Base-by-base conservation (phyloP, 2,888 invertebrate species). In the Tetragonisca angustula region DNA sequence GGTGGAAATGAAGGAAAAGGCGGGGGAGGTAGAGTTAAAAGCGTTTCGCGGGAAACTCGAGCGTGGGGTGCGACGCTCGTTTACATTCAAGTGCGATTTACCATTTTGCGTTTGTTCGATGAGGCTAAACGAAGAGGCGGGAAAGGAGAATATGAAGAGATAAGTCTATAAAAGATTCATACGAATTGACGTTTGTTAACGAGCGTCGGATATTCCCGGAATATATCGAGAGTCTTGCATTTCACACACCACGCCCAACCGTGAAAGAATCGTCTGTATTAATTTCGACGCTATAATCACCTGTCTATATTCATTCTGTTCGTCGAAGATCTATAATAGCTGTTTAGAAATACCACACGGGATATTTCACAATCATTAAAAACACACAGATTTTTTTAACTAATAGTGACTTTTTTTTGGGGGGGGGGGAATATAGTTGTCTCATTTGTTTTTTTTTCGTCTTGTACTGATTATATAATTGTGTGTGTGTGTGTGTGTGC, bases 161-260 rank as follows among this genome's bases (percentile, higher is more conserved):
- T 52, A 49, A 64, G 19, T 5, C 36, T 62, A 49, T 62, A 73
- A 64, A 73, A 73, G 64, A 64, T 64, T 73, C 73, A 73, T 17
- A 43, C 21, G 32, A 2, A 11, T 21, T 21, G 79, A 68, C 21
- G 11, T 43, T 65, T 73, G 52, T 24, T 64, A 56, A 56, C 43
- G 49, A 56, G 43, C 27, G 32, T 2, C n/a, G 19, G 17, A 43
- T 61, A 61, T 74, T 65, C 56, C 19, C 4, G n/a, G 74, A 70
- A 56, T 61, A 43, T 49, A 64, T 49, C 9, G 43, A 32, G 59
- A 21, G 43, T 65, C 24, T 49, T 56, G 64, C 59, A 27, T 64
- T 62, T 79, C 21, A 17, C 52, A 24, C 52, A 24, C 27, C 1
- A 27, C 27, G 27, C 27, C 27, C 27, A 27, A 27, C 2, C 43